These are phyloP conservation scores for Aspidiotus destructor DNA, from an alignment of 2,888 invertebrate genomes.

Conservation along the genomic window DNA sequence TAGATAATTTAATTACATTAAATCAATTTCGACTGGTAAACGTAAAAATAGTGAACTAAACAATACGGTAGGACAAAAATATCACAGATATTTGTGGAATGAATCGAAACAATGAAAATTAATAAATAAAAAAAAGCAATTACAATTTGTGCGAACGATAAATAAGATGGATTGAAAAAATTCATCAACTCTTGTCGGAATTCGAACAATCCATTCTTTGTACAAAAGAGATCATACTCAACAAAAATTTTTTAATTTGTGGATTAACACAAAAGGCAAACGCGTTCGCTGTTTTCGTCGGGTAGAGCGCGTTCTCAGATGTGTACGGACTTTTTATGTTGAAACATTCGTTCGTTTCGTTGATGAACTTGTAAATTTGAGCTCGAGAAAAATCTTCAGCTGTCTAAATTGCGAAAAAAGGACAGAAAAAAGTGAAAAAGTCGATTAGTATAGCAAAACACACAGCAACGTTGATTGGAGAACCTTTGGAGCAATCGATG, in stretches of 20 bases:
- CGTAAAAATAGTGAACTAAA: no score
- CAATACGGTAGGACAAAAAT: no score
- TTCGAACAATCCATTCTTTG: slow-evolving; percentile 39
- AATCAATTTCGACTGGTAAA: no score
- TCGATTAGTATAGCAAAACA: neutral
- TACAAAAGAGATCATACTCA: slow-evolving; percentile 47
- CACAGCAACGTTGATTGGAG: neutral
- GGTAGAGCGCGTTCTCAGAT: slow-evolving; percentile 10
- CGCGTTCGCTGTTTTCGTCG: neutral
- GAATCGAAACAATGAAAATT: no score
- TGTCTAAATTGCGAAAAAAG: slow-evolving; percentile 10
- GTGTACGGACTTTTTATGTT: slow-evolving; percentile 14
- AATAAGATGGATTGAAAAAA: no score
- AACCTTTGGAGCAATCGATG: neutral
- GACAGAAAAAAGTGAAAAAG: neutral
- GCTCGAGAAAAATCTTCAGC: slow-evolving; percentile 15
- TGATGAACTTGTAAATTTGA: slow-evolving; percentile 17
- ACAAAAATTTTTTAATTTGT: slow-evolving; percentile 47
- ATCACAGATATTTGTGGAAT: no score
- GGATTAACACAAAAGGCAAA: slow-evolving; percentile 38
- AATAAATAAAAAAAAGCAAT: no score
- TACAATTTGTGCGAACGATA: no score
- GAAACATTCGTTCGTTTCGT: slow-evolving; percentile 20
- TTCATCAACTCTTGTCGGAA: no score
- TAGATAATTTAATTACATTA: no score